Percentiles rank a stretch among this genome's conserved stretches.
Evolutionary conservation across 2,113 vertebrate species (phyloP).

Genomic region (Ceyx margarethae): DNA sequence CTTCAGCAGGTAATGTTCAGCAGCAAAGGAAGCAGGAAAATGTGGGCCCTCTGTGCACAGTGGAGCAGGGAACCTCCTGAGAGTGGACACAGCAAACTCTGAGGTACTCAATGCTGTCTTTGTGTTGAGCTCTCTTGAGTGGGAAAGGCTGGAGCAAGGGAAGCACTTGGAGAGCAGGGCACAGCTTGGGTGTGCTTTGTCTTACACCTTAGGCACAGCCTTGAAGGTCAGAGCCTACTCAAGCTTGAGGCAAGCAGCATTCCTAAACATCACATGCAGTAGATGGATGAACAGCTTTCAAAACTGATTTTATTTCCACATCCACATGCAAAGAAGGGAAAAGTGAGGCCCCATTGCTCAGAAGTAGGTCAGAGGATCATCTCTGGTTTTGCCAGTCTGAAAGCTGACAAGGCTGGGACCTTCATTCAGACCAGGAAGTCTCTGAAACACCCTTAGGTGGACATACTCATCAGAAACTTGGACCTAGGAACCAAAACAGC

Average conservation of each 20-base stretch:
- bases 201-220: neutral
- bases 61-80: neutral
- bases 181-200: neutral
- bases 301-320: neutral
- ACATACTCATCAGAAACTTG: neutral
- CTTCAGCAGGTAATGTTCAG: neutral
- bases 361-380: slow-evolving; percentile 76
- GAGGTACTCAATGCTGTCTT: neutral
- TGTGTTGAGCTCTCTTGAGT: neutral
- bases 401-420: neutral
- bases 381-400: slow-evolving; percentile 66
- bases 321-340: fast-evolving
- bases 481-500: slow-evolving; percentile 68
- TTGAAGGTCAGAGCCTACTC: neutral
- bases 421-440: slow-evolving; percentile 35
- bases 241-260: neutral
- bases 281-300: neutral
- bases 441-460: slow-evolving; percentile 68
- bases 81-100: neutral
- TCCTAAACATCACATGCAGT: fast-evolving
- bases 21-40: neutral
- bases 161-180: neutral
- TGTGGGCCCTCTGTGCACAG: neutral
- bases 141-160: neutral
- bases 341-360: neutral